Conservation (phyloP, 2,888 invertebrate genomes). For the Papilio elwesi region DNA sequence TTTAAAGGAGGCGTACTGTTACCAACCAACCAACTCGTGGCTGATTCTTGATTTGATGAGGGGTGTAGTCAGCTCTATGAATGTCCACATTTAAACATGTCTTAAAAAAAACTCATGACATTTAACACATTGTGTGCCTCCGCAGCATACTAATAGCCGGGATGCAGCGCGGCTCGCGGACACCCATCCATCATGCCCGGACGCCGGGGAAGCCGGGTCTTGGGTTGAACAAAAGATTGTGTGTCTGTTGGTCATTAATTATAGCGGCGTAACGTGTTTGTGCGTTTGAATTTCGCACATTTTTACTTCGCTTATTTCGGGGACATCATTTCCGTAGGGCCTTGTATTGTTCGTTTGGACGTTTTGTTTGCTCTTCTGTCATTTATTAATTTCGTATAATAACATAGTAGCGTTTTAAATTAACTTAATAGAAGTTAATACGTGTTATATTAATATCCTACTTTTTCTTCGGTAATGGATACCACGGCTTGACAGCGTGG, state of each 20-base stretch:
- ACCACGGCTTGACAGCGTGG: too few species aligned
- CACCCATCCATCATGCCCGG: conserved; percentile 41
- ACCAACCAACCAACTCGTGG: too few species aligned
- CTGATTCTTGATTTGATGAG: too few species aligned
- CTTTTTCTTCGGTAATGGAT: too few species aligned
- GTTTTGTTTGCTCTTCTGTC: not conserved
- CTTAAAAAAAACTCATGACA: conserved; percentile 58
- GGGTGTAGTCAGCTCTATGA: conserved; percentile 49
- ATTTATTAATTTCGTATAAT: not conserved
- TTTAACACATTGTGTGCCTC: conserved; percentile 62
- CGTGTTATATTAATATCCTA: too few species aligned
- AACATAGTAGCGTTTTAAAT: not conserved
- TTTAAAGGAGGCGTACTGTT: too few species aligned
- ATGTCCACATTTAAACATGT: conserved; percentile 42
- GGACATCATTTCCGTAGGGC: not conserved
- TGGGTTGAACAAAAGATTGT: conserved; percentile 39
- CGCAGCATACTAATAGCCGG: conserved; percentile 60
- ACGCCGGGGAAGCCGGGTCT: conserved; percentile 19
- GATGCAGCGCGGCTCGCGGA: conserved; percentile 16
- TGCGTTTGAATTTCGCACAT: conserved; percentile 18
- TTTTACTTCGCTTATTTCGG: conserved; percentile 27
- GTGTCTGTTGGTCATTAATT: conserved; percentile 43
- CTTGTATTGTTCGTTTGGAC: conserved; percentile 3
- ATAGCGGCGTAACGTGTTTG: conserved; percentile 32
- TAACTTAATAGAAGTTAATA: not conserved